Percentiles rank a stretch among this genome's conserved stretches.
Conservation (phyloP, 2,888 invertebrate genomes). For the Drosophila bunnanda region DNA sequence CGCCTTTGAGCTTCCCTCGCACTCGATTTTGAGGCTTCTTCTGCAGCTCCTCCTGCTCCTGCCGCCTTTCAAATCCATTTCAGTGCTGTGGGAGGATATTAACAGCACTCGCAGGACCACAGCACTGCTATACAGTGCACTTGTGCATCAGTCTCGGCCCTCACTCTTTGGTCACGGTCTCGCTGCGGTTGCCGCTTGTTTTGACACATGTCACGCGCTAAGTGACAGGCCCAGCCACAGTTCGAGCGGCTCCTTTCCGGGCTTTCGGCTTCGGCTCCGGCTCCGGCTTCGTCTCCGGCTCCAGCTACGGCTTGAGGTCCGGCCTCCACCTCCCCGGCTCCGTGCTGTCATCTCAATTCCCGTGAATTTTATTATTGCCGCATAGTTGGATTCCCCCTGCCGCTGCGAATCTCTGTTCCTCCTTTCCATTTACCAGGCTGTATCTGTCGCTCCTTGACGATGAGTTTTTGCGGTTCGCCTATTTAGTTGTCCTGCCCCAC, state of each 20-base stretch:
- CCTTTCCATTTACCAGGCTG: slow-evolving; percentile 17
- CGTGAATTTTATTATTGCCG: slow-evolving; percentile 75
- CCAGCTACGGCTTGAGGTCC: slow-evolving; percentile 13
- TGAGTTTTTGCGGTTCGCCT: slow-evolving; percentile 56
- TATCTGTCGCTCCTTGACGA: slow-evolving; percentile 49
- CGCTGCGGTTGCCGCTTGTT: slow-evolving; percentile 57
- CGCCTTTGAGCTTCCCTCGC: not conserved
- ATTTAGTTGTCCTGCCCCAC: slow-evolving; percentile 64
- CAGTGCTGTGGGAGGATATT: slow-evolving; percentile 26
- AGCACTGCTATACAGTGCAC: slow-evolving; percentile 26
- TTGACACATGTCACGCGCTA: slow-evolving; percentile 64
- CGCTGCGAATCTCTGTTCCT: not conserved
- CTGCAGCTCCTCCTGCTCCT: not conserved
- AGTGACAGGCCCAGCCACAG: slow-evolving; percentile 56
- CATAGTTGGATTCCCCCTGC: slow-evolving; percentile 40
- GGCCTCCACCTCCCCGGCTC: slow-evolving; percentile 7
- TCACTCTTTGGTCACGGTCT: slow-evolving; percentile 36
- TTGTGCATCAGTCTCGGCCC: slow-evolving; percentile 15
- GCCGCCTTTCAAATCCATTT: slow-evolving; percentile 16
- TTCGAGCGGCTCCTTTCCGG: slow-evolving; percentile 36
- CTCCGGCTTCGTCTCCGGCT: no score
- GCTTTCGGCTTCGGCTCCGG: not conserved
- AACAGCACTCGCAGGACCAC: slow-evolving; percentile 30
- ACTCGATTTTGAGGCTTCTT: slow-evolving; percentile 9
- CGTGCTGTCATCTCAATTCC: slow-evolving; percentile 64